Percentiles rank a stretch among this genome's conserved stretches.
Conservation (phyloP, 2,797 vertebrate species). For the Microctenopoma stevenorrisi region DNA sequence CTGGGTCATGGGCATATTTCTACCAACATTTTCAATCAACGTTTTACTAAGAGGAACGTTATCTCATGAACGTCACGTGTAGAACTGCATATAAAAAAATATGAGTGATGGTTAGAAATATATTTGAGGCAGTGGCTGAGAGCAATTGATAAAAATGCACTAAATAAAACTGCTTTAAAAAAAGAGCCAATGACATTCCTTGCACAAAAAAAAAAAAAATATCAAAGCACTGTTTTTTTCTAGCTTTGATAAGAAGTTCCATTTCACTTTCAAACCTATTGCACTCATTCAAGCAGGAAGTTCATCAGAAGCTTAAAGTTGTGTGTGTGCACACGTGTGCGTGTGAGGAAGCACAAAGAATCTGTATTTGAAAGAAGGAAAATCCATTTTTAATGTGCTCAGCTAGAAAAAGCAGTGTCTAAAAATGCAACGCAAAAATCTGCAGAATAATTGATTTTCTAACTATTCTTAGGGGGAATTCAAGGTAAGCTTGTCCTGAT, state of each 20-base stretch:
- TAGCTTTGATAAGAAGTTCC: constrained; percentile 72
- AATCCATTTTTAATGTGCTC: constrained; percentile 63
- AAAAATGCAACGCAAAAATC: constrained; percentile 44
- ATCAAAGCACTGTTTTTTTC: constrained; percentile 70
- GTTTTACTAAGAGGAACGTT: no score
- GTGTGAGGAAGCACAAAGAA: constrained; percentile 47
- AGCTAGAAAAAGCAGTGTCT: constrained; percentile 41
- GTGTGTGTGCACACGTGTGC: constrained; percentile 15
- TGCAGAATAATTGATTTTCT: constrained; percentile 26
- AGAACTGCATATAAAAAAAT: constrained; percentile 1
- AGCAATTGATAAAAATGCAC: constrained; percentile 54
- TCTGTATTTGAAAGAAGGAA: constrained; percentile 53
- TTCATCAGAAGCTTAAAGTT: constrained; percentile 58
- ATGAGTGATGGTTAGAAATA: constrained; percentile 28
- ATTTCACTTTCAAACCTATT: constrained; percentile 67
- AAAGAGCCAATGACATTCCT: constrained; percentile 41
- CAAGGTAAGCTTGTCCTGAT: constrained; percentile 5
- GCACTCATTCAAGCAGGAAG: constrained; percentile 71
- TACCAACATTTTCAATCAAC: background rate
- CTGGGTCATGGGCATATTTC: background rate
- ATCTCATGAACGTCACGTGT: background rate
- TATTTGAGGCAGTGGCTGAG: constrained; percentile 18
- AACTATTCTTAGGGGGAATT: constrained; percentile 25
- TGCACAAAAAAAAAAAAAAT: constrained; percentile 17
- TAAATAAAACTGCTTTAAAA: constrained; percentile 47